A percentile compares a stretch with the other conserved stretches of the same genome.
Conservation (phyloP, 53 echinoderm and acorn worm genomes). For the Mesocentrotus franciscanus region DNA sequence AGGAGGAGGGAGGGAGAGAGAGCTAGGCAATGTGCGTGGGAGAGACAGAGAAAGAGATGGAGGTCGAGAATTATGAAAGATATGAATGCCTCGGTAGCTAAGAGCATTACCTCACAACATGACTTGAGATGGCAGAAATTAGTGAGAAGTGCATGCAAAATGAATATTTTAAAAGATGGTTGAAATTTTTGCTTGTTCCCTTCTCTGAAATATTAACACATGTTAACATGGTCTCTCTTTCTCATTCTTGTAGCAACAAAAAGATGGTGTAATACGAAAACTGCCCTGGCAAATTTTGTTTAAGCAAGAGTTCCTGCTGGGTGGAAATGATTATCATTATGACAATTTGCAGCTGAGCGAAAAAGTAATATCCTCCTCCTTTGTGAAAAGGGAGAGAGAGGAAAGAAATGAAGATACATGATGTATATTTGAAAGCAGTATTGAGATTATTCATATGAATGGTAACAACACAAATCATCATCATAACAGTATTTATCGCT, state of each 20-base stretch:
- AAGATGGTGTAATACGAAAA: not conserved
- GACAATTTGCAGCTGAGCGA: not conserved
- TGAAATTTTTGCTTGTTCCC: not conserved
- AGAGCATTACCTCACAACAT: not conserved
- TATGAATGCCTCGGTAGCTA: conserved; percentile 28
- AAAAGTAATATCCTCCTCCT: not conserved
- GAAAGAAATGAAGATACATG: not conserved
- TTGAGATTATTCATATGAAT: not conserved
- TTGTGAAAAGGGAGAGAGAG: not conserved
- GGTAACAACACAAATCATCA: too few relatives aligned
- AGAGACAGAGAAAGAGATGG: not conserved
- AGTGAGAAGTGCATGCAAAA: conserved; percentile 21
- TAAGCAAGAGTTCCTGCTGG: not conserved
- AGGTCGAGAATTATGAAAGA: not conserved
- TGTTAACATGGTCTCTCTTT: not conserved
- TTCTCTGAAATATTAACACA: not conserved
- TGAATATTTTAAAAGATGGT: not conserved
- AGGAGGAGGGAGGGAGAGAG: not conserved
- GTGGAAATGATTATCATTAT: not conserved
- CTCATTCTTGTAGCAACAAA: not conserved
- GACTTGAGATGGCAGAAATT: not conserved
- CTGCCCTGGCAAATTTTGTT: not conserved
- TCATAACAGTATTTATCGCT: not conserved
- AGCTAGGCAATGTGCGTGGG: too few relatives aligned
- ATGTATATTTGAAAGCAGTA: not conserved